Evolutionary conservation across 2,113 vertebrate genomes (phyloP).

Genomic region (Phocoena sinus): DNA sequence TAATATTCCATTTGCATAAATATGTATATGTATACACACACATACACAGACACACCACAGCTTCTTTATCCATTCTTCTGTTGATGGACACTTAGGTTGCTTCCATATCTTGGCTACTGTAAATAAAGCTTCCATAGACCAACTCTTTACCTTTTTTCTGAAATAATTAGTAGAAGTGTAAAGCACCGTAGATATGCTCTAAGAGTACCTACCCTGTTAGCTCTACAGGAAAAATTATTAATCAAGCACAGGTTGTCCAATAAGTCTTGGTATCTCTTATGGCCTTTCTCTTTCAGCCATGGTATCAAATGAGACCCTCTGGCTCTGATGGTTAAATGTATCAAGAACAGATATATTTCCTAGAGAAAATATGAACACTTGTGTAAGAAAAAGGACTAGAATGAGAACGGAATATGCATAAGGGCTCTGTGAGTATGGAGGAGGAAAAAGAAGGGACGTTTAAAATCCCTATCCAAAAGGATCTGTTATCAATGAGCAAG

Average conservation of each 20-base stretch:
- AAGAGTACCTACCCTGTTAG: neutral
- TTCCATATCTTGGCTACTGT: neutral
- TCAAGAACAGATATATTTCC: neutral
- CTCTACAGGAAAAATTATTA: neutral
- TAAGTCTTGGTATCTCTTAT: neutral
- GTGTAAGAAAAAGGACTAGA: neutral
- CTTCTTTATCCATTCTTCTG: neutral
- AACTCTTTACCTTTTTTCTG: neutral
- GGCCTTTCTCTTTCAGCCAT: neutral
- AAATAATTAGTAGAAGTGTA: neutral
- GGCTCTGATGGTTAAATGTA: neutral
- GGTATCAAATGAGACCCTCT: neutral
- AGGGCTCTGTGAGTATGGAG: neutral
- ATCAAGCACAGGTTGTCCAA: neutral
- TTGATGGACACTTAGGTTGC: neutral
- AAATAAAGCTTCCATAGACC: neutral
- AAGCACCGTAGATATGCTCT: neutral
- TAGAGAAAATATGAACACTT: neutral
- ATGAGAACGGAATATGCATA: neutral
- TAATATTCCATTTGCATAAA: neutral
- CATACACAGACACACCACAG: neutral
- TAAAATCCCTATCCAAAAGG: neutral
- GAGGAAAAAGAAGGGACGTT: neutral
- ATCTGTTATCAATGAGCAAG: neutral
- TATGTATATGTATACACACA: accelerated